These are phyloP conservation scores for Monochamus saltuarius DNA, from an alignment of 1,140 invertebrate genomes.

Conservation along the genomic window DNA sequence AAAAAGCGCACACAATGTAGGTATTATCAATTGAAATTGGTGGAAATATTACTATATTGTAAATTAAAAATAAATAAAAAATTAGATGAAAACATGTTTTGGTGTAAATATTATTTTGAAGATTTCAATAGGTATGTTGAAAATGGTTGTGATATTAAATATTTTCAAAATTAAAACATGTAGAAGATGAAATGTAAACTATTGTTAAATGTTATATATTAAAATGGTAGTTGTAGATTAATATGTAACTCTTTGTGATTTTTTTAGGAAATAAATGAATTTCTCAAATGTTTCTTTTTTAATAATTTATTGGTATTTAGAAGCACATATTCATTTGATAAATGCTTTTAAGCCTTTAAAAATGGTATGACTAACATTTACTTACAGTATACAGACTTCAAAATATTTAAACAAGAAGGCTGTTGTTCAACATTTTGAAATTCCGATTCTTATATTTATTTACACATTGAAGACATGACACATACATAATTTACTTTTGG, in stretches of 20 bases:
- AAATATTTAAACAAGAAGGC: constrained; percentile 20
- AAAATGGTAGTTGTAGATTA: constrained; percentile 8
- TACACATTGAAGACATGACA: too few species aligned
- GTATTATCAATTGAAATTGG: neutral
- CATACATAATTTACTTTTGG: too few species aligned
- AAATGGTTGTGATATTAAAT: constrained; percentile 13
- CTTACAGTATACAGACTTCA: neutral
- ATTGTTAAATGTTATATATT: constrained; percentile 12
- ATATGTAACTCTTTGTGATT: constrained; percentile 15
- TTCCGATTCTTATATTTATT: too few species aligned
- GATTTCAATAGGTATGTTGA: too few species aligned
- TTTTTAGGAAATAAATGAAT: constrained; percentile 12
- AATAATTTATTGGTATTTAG: neutral
- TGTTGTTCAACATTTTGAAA: constrained; percentile 10
- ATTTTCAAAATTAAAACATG: constrained; percentile 2
- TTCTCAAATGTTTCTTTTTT: constrained; percentile 1
- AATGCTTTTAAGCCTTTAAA: neutral
- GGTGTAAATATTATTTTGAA: too few species aligned
- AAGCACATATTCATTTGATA: constrained; percentile 1
- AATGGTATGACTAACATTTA: neutral
- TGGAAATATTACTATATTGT: neutral
- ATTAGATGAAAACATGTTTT: too few species aligned
- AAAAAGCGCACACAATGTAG: neutral
- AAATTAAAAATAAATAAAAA: too few species aligned
- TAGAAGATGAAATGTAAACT: constrained; percentile 13